Percentiles rank a stretch among this genome's conserved stretches.
These are phyloP conservation scores for Andrena marginata DNA, from an alignment of 2,888 invertebrate genomes.

Conservation along the genomic window DNA sequence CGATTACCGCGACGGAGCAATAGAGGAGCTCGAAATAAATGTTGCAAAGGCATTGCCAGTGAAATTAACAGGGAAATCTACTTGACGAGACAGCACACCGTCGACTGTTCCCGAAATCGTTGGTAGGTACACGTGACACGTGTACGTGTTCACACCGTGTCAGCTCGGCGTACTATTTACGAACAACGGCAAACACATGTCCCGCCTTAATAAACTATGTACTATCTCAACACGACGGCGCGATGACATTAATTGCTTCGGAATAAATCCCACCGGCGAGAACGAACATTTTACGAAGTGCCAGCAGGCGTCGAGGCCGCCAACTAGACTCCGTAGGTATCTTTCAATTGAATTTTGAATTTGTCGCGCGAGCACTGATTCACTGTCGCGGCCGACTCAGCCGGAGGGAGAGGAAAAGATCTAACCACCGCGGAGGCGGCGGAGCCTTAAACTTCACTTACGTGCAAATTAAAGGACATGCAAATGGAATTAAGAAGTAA, in stretches of 20 bases:
- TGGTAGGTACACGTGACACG: constrained; percentile 61
- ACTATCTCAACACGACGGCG: constrained; percentile 36
- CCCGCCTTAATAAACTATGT: constrained; percentile 62
- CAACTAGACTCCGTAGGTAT: neutral
- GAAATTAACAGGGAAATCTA: constrained; percentile 69
- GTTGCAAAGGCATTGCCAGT: constrained; percentile 43
- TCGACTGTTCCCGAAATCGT: constrained; percentile 47
- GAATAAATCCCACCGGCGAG: constrained; percentile 45
- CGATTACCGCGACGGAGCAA: constrained; percentile 15
- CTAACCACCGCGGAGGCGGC: neutral
- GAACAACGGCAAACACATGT: constrained; percentile 73
- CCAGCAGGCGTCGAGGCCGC: neutral
- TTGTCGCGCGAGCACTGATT: neutral
- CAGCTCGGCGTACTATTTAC: constrained; percentile 65
- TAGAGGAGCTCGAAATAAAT: constrained; percentile 28
- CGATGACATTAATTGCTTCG: constrained; percentile 66
- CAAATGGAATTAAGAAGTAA: constrained; percentile 39
- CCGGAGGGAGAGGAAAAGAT: neutral
- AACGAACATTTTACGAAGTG: constrained; percentile 21
- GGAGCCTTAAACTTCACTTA: neutral
- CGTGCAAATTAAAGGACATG: constrained; percentile 6
- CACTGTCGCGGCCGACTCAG: too few relatives aligned
- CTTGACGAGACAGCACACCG: constrained; percentile 45
- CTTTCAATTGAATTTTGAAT: neutral
- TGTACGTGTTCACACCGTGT: constrained; percentile 70